phyloP scores from a whole-genome alignment of 2,797 vertebrate species.

The Spheniscus humboldti region DNA sequence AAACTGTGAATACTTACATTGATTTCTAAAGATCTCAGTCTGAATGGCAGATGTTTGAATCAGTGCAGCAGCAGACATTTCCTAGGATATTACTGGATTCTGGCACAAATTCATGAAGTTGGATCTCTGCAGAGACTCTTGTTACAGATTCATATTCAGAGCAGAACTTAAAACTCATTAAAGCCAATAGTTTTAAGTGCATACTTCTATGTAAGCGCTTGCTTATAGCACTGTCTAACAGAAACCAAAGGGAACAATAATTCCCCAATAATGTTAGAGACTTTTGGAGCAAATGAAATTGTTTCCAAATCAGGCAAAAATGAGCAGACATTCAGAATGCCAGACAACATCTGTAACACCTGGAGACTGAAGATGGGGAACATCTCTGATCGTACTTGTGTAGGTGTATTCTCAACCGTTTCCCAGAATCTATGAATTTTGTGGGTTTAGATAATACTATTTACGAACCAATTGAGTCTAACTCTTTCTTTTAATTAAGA shows the following conservation, averaged over 20 bases:
- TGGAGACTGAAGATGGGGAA: neutral
- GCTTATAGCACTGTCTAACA: neutral
- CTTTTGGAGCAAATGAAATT: neutral
- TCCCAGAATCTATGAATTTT: neutral
- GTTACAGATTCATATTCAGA: neutral
- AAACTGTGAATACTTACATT: neutral
- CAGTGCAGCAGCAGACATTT: neutral
- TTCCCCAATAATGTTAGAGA: neutral
- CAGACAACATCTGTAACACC: neutral
- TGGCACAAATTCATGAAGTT: neutral
- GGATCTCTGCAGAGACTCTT: neutral
- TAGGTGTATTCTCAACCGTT: neutral
- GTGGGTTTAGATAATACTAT: neutral
- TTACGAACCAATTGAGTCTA: neutral
- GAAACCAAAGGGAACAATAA: neutral
- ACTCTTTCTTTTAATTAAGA: constrained; percentile 24
- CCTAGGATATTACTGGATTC: neutral
- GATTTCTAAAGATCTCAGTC: neutral
- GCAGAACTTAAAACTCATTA: neutral
- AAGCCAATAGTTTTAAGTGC: neutral
- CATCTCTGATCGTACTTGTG: neutral
- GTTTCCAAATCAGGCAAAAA: neutral
- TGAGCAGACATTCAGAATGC: neutral
- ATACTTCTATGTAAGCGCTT: neutral
- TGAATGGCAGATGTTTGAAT: neutral